Percentiles rank a stretch among this genome's conserved stretches.
These are phyloP conservation scores for Coenobita brevimanus DNA, from an alignment of 1,140 invertebrate genomes.

Conservation along the genomic window DNA sequence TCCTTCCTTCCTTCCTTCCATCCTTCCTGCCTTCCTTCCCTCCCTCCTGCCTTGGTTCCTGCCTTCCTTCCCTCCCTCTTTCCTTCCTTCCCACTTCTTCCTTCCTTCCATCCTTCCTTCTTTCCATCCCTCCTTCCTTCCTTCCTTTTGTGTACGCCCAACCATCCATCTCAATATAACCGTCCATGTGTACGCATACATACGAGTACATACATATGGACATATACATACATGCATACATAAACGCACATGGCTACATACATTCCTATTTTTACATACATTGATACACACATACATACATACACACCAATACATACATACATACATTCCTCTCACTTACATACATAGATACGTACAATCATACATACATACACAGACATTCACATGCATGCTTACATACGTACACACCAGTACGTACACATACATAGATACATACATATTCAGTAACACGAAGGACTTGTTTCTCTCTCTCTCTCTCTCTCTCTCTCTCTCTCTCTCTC, in stretches of 20 bases:
- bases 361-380: constrained; percentile 18
- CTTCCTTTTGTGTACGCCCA: neutral
- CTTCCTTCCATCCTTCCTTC: neutral
- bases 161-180: neutral
- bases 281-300: too few species aligned
- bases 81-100: neutral
- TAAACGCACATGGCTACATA: too few species aligned
- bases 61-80: neutral
- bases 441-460: neutral
- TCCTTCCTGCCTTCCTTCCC: constrained; percentile 22
- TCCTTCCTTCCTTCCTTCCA: neutral
- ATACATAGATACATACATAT: constrained; percentile 7
- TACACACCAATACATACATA: too few species aligned
- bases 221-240: neutral
- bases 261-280: too few species aligned
- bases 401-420: constrained; percentile 5
- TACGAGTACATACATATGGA: neutral
- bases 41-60: constrained; percentile 12
- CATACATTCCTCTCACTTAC: too few species aligned
- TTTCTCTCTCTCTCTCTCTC: neutral
- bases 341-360: too few species aligned
- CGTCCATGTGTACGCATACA: neutral
- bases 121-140: too few species aligned
- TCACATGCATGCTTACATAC: constrained; percentile 4
- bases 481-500: neutral